Evolutionary conservation across 2,113 vertebrate genomes (phyloP), one percentile per base, ranked within the genome.

Genomic region (Hippotragus niger): DNA sequence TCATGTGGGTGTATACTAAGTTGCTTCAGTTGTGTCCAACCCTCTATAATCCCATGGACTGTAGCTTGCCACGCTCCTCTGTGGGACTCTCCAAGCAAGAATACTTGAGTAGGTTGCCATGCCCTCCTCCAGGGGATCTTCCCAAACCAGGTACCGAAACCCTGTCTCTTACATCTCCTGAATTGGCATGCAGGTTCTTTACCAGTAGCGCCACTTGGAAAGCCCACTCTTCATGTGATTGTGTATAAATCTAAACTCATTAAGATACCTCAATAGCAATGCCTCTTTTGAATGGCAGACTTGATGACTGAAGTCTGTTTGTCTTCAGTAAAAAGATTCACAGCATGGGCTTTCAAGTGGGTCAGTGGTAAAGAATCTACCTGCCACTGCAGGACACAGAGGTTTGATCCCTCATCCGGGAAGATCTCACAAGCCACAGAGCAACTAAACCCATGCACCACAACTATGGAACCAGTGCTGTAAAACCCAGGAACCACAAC

Each of bases 131-230:
- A 43, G 36, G 36, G 36, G 1, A 74, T 74, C 36, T 74, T 14
- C 71, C 21, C 1, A 0, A 74, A 7, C 71, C 36, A 25, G 67
- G 2, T 36, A 74, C 1, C 0, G 2, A 74, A 40, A 25, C 19
- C 19, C 5, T 40, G 11, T 25, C 21, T 74, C 71, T 74, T 74
- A 71, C 4, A 71, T 71, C 71, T 74, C 71, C 71, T 43, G 71
- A 36, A 43, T 6, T 43, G 21, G n/a, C 71, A 74, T 0, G 0
- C 67, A 40, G 21, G 67, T 74, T 74, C 67, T 25, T 74, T 74
- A 74, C 36, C 71, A 74, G 10, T 43, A 74, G 11, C 0, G 0
- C 21, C 71, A 74, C 11, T 14, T 43, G 21, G 36, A 11, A 43
- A 74, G 6, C 36, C 71, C 36, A 74, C 11, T 43, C 21, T 81